Percentiles rank a stretch among this genome's conserved stretches.
Evolutionary conservation across 2,113 vertebrate species (phyloP).

Genomic region (Lathamus discolor): DNA sequence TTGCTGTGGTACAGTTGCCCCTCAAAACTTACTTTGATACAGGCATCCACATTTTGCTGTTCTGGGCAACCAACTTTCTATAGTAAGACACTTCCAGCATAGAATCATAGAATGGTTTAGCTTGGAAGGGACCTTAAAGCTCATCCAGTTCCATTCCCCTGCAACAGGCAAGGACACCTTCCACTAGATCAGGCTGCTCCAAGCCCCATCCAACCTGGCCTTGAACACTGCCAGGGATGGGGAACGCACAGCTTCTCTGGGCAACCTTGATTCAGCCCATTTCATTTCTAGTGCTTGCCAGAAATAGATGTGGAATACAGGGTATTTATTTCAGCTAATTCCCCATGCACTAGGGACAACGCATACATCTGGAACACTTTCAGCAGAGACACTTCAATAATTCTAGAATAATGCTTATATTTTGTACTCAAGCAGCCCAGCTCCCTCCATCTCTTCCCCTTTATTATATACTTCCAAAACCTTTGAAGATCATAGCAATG

Average conservation of each 20-base stretch:
- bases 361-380: not conserved
- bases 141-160: not conserved
- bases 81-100: rapidly evolving
- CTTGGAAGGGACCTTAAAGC: not conserved
- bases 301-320: not conserved
- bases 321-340: not conserved
- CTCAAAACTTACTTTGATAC: not conserved
- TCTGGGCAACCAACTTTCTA: not conserved
- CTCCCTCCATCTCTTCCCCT: not conserved
- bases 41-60: not conserved
- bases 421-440: not conserved
- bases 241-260: not conserved
- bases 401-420: not conserved
- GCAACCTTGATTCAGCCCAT: not conserved
- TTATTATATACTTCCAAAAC: not conserved
- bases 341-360: not conserved
- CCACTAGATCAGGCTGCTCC: not conserved
- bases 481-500: not conserved
- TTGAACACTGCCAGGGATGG: not conserved
- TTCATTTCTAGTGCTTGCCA: not conserved
- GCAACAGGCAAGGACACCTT: not conserved
- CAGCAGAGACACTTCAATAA: not conserved
- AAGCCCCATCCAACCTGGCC: not conserved
- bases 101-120: not conserved
- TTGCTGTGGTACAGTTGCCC: not conserved